Evolutionary conservation across 2,113 vertebrate species (phyloP).

Genomic region (Microtus richardsoni): DNA sequence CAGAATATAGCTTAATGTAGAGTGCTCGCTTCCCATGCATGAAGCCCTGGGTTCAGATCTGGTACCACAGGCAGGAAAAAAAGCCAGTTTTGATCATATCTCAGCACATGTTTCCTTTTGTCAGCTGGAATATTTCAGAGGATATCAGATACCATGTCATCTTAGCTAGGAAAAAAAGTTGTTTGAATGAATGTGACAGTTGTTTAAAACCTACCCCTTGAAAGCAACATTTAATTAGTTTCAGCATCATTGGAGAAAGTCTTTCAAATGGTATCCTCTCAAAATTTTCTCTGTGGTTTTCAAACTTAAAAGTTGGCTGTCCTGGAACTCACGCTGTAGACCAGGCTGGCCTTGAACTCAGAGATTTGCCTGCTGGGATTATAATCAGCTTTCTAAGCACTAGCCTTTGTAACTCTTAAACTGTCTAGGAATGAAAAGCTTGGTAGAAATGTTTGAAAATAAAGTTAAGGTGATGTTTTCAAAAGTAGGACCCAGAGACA

Average conservation of each 20-base stretch:
- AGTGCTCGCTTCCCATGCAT: background rate
- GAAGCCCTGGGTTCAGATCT: background rate
- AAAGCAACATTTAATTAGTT: background rate
- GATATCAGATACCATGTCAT: background rate
- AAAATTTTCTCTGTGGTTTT: background rate
- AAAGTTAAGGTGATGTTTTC: constrained; percentile 33
- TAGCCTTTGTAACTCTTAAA: constrained; percentile 42
- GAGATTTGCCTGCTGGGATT: background rate
- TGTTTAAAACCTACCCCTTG: background rate
- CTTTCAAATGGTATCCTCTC: background rate
- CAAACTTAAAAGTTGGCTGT: background rate
- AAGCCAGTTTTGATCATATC: background rate
- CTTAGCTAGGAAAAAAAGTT: constrained; percentile 11
- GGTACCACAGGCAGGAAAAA: background rate
- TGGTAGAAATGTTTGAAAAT: constrained; percentile 52
- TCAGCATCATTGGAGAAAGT: background rate
- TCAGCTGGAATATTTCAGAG: background rate
- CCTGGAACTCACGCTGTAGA: background rate
- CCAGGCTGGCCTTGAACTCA: background rate
- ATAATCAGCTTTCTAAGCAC: constrained; percentile 31
- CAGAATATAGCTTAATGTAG: background rate
- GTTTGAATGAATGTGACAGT: background rate
- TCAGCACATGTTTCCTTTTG: background rate
- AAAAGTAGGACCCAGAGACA: constrained; percentile 43
- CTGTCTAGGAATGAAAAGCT: constrained; percentile 28